Conservation (phyloP, 2,113 vertebrate genomes). For the Pimephales promelas region DNA sequence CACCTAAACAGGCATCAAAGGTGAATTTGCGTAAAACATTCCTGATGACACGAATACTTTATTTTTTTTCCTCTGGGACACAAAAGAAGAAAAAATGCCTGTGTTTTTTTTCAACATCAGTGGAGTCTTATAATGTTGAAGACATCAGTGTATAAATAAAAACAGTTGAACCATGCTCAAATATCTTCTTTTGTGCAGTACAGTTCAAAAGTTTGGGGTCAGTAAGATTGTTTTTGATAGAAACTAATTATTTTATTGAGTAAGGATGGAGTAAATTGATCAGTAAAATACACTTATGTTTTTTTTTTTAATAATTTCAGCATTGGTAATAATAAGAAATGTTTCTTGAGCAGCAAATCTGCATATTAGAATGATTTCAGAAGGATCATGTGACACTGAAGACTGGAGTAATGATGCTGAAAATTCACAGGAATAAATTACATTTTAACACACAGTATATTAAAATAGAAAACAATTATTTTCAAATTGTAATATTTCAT, state of each 20-base stretch:
- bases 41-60: background rate
- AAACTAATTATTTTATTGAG: background rate
- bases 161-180: background rate
- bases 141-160: background rate
- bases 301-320: no score
- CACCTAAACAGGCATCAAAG: slow-evolving; percentile 58
- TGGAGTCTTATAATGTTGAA: background rate
- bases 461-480: background rate
- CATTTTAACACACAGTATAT: background rate
- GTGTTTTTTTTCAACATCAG: background rate
- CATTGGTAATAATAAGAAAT: no score
- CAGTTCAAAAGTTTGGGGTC: background rate
- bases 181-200: background rate
- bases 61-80: background rate
- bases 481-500: background rate
- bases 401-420: background rate
- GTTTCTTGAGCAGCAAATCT: background rate
- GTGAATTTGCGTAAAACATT: background rate
- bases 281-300: no score
- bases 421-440: background rate
- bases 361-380: background rate
- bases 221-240: background rate
- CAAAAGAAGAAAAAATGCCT: background rate
- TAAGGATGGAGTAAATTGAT: background rate
- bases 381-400: background rate